These are phyloP conservation scores for Sula dactylatra DNA, from an alignment of 2,113 vertebrate species.

Conservation along the genomic window DNA sequence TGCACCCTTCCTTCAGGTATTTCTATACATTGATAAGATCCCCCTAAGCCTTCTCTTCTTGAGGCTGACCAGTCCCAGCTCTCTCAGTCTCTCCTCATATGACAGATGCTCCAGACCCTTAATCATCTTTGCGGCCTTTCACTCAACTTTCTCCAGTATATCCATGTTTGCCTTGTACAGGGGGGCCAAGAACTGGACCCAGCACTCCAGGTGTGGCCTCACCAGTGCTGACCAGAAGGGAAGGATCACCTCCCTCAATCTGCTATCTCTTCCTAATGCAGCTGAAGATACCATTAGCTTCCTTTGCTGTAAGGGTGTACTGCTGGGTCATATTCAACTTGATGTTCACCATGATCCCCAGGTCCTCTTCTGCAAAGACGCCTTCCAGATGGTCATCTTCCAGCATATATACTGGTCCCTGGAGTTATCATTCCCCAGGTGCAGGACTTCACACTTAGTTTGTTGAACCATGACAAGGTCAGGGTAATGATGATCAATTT, in stretches of 20 bases:
- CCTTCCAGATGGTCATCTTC: not conserved
- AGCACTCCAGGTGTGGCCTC: not conserved
- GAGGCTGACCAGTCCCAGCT: not conserved
- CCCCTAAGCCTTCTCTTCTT: not conserved
- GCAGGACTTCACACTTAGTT: not conserved
- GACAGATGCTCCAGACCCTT: not conserved
- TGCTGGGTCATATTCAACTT: not conserved
- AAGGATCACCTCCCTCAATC: not conserved
- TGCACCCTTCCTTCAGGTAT: not conserved
- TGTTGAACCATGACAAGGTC: not conserved
- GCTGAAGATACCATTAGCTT: fast-evolving
- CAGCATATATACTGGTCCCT: not conserved
- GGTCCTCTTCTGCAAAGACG: not conserved
- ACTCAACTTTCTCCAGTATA: not conserved
- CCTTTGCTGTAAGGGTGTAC: not conserved
- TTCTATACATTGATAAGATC: not conserved
- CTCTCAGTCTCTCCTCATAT: not conserved
- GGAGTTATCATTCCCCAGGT: not conserved
- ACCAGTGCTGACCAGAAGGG: not conserved
- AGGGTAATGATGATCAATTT: not conserved
- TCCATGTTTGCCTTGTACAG: not conserved
- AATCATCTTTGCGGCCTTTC: not conserved
- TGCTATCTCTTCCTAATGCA: not conserved
- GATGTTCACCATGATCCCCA: not conserved
- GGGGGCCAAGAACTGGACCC: not conserved